These are phyloP conservation scores for Bambusicola thoracicus DNA, from an alignment of 2,113 vertebrate species.

Conservation along the genomic window DNA sequence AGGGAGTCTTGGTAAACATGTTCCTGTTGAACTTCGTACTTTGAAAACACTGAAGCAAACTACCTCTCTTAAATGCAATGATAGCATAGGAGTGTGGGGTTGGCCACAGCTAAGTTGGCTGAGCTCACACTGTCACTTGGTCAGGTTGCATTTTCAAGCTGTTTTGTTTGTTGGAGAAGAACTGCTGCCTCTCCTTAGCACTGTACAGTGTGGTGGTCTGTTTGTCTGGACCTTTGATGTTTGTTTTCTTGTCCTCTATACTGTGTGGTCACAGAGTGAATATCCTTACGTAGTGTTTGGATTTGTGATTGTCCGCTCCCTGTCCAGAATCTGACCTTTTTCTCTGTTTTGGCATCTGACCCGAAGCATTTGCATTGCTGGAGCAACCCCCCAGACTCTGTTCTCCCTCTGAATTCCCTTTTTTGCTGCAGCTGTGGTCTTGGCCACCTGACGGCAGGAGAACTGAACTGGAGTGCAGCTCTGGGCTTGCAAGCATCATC, in stretches of 20 bases:
- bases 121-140: neutral
- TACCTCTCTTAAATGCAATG: neutral
- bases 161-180: neutral
- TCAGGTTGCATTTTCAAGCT: neutral
- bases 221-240: neutral
- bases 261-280: neutral
- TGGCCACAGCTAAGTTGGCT: neutral
- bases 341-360: neutral
- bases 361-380: neutral
- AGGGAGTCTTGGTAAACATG: rapidly evolving
- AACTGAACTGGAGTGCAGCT: neutral
- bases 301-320: neutral
- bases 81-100: rapidly evolving
- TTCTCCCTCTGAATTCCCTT: neutral
- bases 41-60: neutral
- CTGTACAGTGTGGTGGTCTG: neutral
- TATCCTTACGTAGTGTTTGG: neutral
- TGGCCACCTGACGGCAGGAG: neutral
- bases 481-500: neutral
- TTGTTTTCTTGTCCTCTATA: neutral
- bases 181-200: neutral
- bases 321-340: neutral
- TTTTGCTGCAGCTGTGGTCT: neutral
- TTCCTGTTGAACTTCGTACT: neutral
- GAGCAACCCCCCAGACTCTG: neutral